These are phyloP conservation scores for Grantiella picta DNA, from an alignment of 2,113 vertebrate genomes.

Conservation along the genomic window DNA sequence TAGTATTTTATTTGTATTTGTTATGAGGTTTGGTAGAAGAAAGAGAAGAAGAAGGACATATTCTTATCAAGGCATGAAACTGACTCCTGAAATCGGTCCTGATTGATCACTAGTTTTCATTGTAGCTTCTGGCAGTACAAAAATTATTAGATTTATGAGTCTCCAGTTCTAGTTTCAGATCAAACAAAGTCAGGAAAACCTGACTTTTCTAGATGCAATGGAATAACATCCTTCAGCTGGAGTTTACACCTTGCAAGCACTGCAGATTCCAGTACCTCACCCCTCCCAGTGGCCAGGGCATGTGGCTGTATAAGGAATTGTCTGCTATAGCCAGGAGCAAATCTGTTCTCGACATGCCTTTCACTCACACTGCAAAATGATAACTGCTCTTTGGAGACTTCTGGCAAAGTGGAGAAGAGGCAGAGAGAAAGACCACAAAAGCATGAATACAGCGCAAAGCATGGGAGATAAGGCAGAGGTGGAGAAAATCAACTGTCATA, in stretches of 20 bases:
- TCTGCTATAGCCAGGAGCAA: background rate
- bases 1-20: background rate
- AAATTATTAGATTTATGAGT: background rate
- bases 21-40: background rate
- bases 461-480: background rate
- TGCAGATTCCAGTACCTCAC: background rate
- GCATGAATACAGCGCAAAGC: background rate
- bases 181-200: background rate
- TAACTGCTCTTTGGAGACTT: background rate
- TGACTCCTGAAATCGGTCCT: background rate
- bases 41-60: background rate
- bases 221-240: background rate
- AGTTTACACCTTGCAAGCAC: background rate
- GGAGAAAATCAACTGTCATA: background rate
- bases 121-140: background rate
- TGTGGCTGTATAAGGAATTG: background rate
- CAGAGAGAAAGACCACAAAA: background rate
- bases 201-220: background rate
- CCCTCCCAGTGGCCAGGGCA: background rate
- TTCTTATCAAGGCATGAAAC: background rate
- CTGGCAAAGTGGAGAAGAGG: background rate
- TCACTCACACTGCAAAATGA: background rate
- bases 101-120: background rate
- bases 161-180: background rate
- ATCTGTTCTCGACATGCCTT: background rate